Evolutionary conservation across 2,113 vertebrate genomes (phyloP), one percentile per base, ranked within the genome.

Genomic region (Myotis lucifugus): DNA sequence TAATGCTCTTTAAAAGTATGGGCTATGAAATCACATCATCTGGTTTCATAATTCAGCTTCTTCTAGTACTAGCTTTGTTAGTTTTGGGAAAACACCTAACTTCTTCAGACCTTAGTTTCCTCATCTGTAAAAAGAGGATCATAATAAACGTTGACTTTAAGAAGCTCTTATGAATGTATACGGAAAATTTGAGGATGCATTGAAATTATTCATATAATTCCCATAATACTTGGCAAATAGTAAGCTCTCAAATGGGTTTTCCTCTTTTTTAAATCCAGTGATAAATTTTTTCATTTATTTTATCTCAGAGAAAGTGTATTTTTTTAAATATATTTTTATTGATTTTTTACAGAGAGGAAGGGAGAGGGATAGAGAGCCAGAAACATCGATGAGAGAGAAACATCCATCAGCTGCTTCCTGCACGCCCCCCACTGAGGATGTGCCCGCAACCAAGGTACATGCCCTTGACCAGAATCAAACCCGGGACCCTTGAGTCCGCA

Each of bases 271-370:
- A 52, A 93, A 61, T 69, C 21, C 13, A 13, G 34, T 90, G 40
- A 11, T 52, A 73, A 54, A 19, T 91, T 21, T 85, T 61, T 96
- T 93, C 12, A 50, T 93, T 54, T 32, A 23, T 84, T 88, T 92
- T 81, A 25, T 86, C 34, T 61, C 25, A 73, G 64, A 84, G 15
- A 32, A 59, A 40, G 54, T 73, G 0, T 29, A 21, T 48, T 61
- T 81, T 59, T 78, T 42, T 8, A 42, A 42, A 42, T 42, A 42
- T 42, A 42, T 42, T 42, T 42, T 42, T 42, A 42, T 42, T 42
- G 42, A 42, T 42, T 42, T 42, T 42, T 42, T 42, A 42, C 42
- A 42, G 42, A 42, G 42, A 42, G 42, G 42, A 42, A 42, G 42
- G 42, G 7, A 42, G 42, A 42, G 42, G 42, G 42, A 42, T 42